Base-by-base conservation (phyloP, 2,113 vertebrate genomes). In the Tylochromis polylepis region DNA sequence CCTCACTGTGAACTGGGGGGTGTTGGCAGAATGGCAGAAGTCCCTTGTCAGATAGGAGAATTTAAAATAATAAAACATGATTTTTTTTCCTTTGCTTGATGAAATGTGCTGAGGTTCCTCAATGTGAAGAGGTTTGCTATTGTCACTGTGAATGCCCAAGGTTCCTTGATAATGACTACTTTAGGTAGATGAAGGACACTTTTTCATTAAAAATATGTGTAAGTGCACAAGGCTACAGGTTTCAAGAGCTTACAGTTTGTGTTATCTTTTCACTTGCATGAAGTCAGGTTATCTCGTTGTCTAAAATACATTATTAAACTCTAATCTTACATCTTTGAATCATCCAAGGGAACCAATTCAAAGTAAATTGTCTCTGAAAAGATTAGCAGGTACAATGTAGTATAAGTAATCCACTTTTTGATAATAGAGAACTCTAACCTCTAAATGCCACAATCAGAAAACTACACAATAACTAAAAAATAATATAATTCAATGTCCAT, bases 1-100 rank as follows among this genome's bases (percentile, higher is more conserved):
- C 62, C 65, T 87, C 86, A 88, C 85, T 81, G 85, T 92, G 90
- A 94, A 90, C 88, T 82, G 79, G 91, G 92, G 94, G 90, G 87
- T 93, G 91, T 88, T 67, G 57, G 75, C 78, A 78, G 81, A 94
- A 89, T n/a, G 60, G 90, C 79, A 89, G 88, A 84, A 82, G 87
- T 91, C 86, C 27, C 67, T 85, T 86, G 85, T 92, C 87, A 84
- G 72, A 91, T 34, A 85, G 59, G 55, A 81, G 85, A 70, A 51
- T 83, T 90, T 89, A 83, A 92, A 89, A 85, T 20, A 22, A 60
- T 65, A 20, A 83, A 78, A 87, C 79, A 53, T 55, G 27, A 6
- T 38, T 85, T 86, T 27, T 22, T 29, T 15, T 67, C 67, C 56
- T 24, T 81, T 38, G 67, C 49, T 49, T 67, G 46, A 81, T 82